Conservation (phyloP, 2,113 vertebrate genomes). For the Ophthalmolycus amberensis region DNA sequence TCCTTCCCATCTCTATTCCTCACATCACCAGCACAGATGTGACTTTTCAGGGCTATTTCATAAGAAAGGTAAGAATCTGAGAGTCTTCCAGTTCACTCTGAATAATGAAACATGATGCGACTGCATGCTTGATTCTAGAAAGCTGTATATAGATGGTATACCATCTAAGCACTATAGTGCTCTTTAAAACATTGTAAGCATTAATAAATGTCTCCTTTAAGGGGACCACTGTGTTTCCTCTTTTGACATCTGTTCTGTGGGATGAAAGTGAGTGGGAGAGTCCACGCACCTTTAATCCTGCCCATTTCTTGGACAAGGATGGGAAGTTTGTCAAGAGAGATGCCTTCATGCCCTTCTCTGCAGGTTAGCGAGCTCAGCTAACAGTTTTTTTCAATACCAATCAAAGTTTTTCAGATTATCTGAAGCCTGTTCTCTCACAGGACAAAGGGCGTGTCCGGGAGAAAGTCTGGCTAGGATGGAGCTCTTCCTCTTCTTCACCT, state of each 20-base stretch:
- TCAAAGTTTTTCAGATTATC: background rate
- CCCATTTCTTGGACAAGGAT: constrained; percentile 76
- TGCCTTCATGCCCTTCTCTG: constrained; percentile 81
- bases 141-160: background rate
- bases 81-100: background rate
- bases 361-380: constrained; percentile 63
- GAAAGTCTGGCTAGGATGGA: constrained; percentile 86
- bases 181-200: background rate
- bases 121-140: background rate
- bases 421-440: constrained; percentile 57
- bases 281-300: constrained; percentile 75
- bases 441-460: constrained; percentile 79
- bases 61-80: background rate
- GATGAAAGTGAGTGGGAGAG: constrained; percentile 79
- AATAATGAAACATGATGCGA: background rate
- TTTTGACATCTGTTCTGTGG: constrained; percentile 73
- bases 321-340: constrained; percentile 72
- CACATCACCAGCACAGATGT: constrained; percentile 63
- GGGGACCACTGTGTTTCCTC: constrained; percentile 74
- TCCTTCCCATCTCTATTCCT: constrained; percentile 55
- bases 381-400: background rate
- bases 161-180: too few species aligned
- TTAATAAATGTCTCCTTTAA: background rate
- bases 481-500: constrained; percentile 84
- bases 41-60: constrained; percentile 57